These are phyloP conservation scores for Trochalopteron elliotii DNA, from an alignment of 2,113 vertebrate genomes.

Conservation along the genomic window DNA sequence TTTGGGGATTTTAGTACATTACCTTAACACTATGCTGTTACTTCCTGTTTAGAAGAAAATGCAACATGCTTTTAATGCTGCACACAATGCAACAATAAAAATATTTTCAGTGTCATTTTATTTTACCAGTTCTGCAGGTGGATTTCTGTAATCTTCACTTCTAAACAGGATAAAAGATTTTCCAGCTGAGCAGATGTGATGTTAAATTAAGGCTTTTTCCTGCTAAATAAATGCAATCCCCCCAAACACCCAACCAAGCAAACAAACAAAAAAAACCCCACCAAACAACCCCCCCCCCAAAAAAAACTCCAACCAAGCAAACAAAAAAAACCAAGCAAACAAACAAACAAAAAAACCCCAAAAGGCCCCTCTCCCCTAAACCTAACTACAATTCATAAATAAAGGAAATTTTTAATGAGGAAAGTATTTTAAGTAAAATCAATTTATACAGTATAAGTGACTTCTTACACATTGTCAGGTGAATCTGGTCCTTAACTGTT, in stretches of 20 bases:
- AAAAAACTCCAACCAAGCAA: too few species aligned
- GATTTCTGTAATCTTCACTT: neutral
- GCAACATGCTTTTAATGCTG: too few species aligned
- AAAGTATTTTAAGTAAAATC: neutral
- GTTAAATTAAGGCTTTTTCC: neutral
- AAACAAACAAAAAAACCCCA: too few species aligned
- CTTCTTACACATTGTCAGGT: neutral
- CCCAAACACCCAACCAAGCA: neutral
- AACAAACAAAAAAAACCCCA: neutral
- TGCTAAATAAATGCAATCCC: neutral
- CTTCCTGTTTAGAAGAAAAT: neutral
- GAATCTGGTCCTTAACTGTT: neutral
- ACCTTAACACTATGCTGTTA: neutral
- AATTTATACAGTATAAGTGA: neutral
- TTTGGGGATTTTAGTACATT: neutral
- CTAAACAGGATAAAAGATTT: neutral
- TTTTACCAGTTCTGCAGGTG: neutral
- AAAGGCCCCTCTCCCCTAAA: neutral
- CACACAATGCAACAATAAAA: neutral
- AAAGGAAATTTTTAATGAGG: neutral
- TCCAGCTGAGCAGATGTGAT: neutral
- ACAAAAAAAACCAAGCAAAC: neutral
- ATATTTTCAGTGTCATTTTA: neutral
- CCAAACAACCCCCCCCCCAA: too few species aligned
- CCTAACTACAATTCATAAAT: neutral